Evolutionary conservation across 2,888 invertebrate species (phyloP), one percentile per base, ranked within the genome.

Genomic region (Oasisia sp.): DNA sequence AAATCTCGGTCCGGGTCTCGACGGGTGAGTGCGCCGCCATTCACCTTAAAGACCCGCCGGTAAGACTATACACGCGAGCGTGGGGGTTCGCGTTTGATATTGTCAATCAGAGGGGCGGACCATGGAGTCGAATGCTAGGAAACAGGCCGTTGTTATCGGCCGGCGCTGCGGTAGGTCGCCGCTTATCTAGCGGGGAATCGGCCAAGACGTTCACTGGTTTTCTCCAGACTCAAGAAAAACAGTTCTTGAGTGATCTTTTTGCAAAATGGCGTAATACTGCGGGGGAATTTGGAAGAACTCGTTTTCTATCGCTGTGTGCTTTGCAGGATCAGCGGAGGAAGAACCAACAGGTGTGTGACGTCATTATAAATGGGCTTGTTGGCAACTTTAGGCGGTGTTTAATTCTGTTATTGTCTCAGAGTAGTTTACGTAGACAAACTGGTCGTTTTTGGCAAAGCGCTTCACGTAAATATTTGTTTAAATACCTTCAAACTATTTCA

Each of bases 51-150:
- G 27, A 74, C 74, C 74, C 74, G 74, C 27, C 74, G 74, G 74
- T 74, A 74, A 74, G 74, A 74, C 74, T 74, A 74, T 74, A 74
- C 74, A 14, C 74, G 74, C 74, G 19, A 74, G 27, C 74, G 74
- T 74, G 74, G 74, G 74, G 19, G 74, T 74, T 74, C 74, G 74
- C 74, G 74, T 74, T 74, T 74, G 74, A 74, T 74, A 74, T 74
- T 74, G 74, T 74, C 74, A 74, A 74, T 74, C 74, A 74, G 74
- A 74, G 74, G 74, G 74, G 74, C 74, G 74, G 74, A 27, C 74
- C 74, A 27, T 27, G 14, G 74, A 74, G 74, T 74, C 74, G 27
- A 27, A 74, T 74, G 74, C 74, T 27, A 74, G 74, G 74, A 74
- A 74, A 74, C 74, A 74, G 27, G 74, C 74, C 27, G 74, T 74